These are phyloP conservation scores for Brachionus koreanus DNA, from an alignment of 1,140 invertebrate species.

Conservation along the genomic window DNA sequence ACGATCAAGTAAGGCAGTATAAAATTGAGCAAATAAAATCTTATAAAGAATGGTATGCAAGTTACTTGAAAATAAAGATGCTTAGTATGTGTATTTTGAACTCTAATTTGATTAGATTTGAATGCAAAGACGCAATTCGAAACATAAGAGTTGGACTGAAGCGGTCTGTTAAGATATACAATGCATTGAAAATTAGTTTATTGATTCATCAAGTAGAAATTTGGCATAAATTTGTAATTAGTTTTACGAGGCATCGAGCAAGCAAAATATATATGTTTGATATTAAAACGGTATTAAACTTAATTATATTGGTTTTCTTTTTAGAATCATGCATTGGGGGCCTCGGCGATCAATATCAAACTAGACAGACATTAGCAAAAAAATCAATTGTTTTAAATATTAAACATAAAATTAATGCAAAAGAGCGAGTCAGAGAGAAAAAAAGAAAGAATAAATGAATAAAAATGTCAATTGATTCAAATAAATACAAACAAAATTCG, in stretches of 20 bases:
- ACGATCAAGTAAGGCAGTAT: not conserved
- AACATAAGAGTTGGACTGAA: not conserved
- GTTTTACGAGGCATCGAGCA: not conserved
- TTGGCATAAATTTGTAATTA: slow-evolving; percentile 5
- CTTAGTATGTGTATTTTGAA: not conserved
- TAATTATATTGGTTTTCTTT: not conserved
- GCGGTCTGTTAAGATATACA: slow-evolving; percentile 8
- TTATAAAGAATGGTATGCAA: not conserved
- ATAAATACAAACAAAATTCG: not conserved
- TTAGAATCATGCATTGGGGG: not conserved
- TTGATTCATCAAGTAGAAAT: slow-evolving; percentile 8
- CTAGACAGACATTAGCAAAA: slow-evolving; percentile 22
- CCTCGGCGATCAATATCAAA: not conserved
- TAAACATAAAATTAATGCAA: slow-evolving; percentile 4
- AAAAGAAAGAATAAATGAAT: not conserved
- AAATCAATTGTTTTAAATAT: slow-evolving; percentile 19
- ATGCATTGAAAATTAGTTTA: not conserved
- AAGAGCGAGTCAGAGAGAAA: not conserved
- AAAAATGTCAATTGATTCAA: slow-evolving; percentile 27
- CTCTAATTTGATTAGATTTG: not conserved
- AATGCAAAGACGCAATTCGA: not conserved
- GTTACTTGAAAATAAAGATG: not conserved
- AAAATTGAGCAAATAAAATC: not conserved
- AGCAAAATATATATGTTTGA: slow-evolving; percentile 10
- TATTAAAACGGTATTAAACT: slow-evolving; percentile 27